Evolutionary conservation across 2,888 invertebrate genomes (phyloP), one percentile per base, ranked within the genome.

Genomic region (Hartigia nigra): DNA sequence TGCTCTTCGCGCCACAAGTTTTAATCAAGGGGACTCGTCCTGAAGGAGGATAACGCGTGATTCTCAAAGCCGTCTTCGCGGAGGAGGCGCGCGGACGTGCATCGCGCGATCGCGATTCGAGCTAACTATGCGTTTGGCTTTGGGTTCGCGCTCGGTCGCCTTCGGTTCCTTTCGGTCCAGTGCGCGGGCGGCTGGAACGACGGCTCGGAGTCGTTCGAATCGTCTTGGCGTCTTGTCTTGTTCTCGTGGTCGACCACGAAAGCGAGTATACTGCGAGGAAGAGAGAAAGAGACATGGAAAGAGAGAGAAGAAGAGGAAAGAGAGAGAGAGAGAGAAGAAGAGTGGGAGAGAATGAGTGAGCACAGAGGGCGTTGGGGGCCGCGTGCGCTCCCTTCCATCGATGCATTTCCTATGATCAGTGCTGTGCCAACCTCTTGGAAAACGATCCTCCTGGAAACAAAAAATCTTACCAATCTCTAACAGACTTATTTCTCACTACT

Each of bases 51-150:
- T 31, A 12, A 34, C 31, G 37, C 75, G 75, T 23, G 75, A 36
- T 31, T 31, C 31, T 75, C 75, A 37, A 36, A 75, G 35, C 34
- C 34, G 35, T 31, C 34, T 36, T 31, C 35, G 35, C 72, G 72
- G 34, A 72, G 72, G 34, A 31, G 32, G 72, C 32, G 72, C 72
- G 75, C 75, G 78, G 74, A 35, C 35, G 76, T 77, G 70, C 55
- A 81, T 86, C 84, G 84, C 87, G 83, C 83, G 83, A 84, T 82
- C 84, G 82, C 84, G 86, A 84, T 87, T 85, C 88, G 85, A 86
- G 80, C 76, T 72, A 32, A 72, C 34, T 31, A 31, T 31, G 72
- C 72, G 31, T 14, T 34, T 72, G 72, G 55, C 72, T 31, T 72
- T 34, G 32, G 34, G 34, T 72, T 23, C 35, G 77, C 79, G 74